Evolutionary conservation across 1,140 invertebrate species (phyloP), one percentile per base, ranked within the genome.

Genomic region (Heliothis subflexa): DNA sequence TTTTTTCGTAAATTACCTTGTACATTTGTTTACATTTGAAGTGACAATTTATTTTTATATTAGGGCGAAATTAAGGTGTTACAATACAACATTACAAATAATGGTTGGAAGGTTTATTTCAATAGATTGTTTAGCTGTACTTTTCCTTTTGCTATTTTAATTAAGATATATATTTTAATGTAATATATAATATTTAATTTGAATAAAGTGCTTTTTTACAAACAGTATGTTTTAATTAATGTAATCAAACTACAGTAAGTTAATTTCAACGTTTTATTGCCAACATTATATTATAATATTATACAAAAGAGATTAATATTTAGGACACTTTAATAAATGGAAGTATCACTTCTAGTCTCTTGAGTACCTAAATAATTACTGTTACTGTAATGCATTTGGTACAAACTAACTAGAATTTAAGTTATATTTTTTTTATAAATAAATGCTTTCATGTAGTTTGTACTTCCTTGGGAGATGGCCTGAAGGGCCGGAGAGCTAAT

Each of bases 171-270:
- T 94, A 93, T 93, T 94, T 93, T 93, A 94, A 91, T 94, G 93
- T 94, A 94, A 94, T 93, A 94, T 94, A 94, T 93, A 90, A 87
- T 92, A 94, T 94, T 93, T 94, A 94, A 94, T 94, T 94, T 94
- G 90, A 94, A 93, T 94, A 94, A 94, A 93, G 88, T 92, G 92
- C 92, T 94, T 94, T 94, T 94, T 89, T 93, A 88, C 84, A 89
- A 16, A 80, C 57, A 11, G 28, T n/a, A n/a, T 61, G 72, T 64
- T 76, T 81, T 80, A 49, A 78, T 14, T 59, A 72, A 70, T n/a
- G 45, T 59, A 77, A 79, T 80, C 50, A 55, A 66, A 68, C 33
- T 52, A 74, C 12, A 55, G 64, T 81, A 9, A 40, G 33, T 9
- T 40, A 40, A 40, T 40, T 40, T 40, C 9, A 85, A 85, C 50